Evolutionary conservation across 2,888 invertebrate genomes (phyloP).

Genomic region (Ophion slaviceki): DNA sequence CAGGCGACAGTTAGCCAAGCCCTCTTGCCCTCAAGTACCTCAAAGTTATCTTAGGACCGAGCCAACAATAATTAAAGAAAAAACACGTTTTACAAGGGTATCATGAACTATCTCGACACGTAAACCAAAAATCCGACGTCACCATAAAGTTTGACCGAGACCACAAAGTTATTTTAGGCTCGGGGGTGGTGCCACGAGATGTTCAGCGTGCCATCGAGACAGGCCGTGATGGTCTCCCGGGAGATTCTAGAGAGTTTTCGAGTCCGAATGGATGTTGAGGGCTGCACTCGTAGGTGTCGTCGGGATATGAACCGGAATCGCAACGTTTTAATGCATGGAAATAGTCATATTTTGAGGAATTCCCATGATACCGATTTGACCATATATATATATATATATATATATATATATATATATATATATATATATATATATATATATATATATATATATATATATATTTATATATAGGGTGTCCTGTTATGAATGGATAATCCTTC

Average conservation of each 20-base stretch:
- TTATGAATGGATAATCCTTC: too few species aligned
- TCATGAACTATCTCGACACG: neutral
- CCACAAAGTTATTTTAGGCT: constrained; percentile 60
- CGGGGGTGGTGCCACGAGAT: constrained; percentile 8
- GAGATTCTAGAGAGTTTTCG: constrained; percentile 4
- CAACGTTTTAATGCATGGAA: constrained; percentile 48
- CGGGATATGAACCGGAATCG: constrained; percentile 39
- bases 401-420: too few species aligned
- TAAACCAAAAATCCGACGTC: neutral
- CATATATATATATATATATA: too few species aligned
- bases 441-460: too few species aligned
- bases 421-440: too few species aligned
- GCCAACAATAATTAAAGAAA: constrained; percentile 4
- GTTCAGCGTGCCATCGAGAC: constrained; percentile 1
- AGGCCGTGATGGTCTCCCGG: constrained; percentile 16
- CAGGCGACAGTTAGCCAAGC: neutral
- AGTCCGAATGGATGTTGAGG: constrained; percentile 15
- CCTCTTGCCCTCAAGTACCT: neutral
- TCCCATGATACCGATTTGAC: constrained; percentile 58
- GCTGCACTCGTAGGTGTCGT: constrained; percentile 61
- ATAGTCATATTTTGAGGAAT: constrained; percentile 29
- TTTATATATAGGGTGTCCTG: too few species aligned
- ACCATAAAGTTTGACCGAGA: neutral
- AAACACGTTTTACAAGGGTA: constrained; percentile 44
- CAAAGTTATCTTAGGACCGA: constrained; percentile 42